Conservation (phyloP, 2,113 vertebrate genomes). For the Echinops telfairi region DNA sequence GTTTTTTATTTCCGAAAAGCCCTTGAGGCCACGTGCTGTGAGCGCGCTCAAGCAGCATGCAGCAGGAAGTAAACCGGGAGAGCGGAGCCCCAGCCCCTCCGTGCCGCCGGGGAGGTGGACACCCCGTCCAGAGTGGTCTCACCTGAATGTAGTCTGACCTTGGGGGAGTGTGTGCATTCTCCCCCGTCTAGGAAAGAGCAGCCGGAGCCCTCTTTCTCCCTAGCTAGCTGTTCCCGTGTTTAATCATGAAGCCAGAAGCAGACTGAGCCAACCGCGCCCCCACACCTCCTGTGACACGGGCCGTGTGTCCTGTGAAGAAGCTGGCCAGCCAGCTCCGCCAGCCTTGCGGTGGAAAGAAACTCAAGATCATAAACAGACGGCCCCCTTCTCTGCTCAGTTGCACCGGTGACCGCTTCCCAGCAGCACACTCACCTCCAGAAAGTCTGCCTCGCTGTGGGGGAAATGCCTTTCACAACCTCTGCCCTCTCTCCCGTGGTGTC, state of each 20-base stretch:
- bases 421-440: conserved; percentile 27
- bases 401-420: conserved; percentile 48
- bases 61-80: conserved; percentile 61
- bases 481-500: conserved; percentile 77
- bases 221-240: conserved; percentile 17
- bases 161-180: conserved; percentile 18
- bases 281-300: background rate
- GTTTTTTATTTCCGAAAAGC: conserved; percentile 66
- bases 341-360: too few relatives aligned
- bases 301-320: too few relatives aligned
- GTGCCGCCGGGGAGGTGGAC: too few relatives aligned
- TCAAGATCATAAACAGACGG: background rate
- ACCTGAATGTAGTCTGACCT: background rate
- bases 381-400: background rate
- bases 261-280: conserved; percentile 40
- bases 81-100: conserved; percentile 45
- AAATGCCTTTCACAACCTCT: conserved; percentile 82
- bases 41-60: conserved; percentile 72
- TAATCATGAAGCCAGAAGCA: conserved; percentile 38
- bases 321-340: too few relatives aligned
- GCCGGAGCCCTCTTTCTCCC: background rate
- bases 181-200: background rate
- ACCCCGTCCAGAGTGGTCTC: background rate
- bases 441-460: conserved; percentile 77
- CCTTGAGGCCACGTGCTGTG: conserved; percentile 11